Evolutionary conservation across 53 echinoderm and acorn worm genomes (phyloP).

Genomic region (Paracentrotus lividus): DNA sequence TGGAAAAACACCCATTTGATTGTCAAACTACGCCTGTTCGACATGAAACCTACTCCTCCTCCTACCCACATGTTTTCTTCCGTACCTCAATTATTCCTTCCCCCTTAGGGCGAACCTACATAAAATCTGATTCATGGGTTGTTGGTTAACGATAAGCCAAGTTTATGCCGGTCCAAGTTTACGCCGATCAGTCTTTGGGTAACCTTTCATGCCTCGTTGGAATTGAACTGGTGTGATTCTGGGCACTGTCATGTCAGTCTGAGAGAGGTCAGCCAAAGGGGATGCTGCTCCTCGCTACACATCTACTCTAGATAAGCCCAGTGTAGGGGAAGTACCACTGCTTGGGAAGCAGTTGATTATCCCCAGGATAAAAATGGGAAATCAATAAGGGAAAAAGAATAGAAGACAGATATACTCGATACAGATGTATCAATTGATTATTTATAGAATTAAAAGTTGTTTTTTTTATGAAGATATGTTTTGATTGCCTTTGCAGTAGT

Average conservation of each 20-base stretch:
- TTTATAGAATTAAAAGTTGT: too few species aligned
- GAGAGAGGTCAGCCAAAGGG: not conserved
- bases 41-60: not conserved
- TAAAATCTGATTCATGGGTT: constrained; percentile 56
- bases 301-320: constrained; percentile 20
- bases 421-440: too few species aligned
- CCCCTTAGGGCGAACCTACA: constrained; percentile 2
- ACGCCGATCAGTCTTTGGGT: constrained; percentile 1
- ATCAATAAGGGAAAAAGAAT: not conserved
- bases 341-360: not conserved
- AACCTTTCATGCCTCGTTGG: constrained; percentile 60
- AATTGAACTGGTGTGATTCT: constrained; percentile 48
- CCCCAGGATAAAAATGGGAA: not conserved
- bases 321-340: not conserved
- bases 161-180: constrained; percentile 8
- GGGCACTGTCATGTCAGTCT: constrained; percentile 8
- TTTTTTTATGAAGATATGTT: too few species aligned
- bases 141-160: constrained; percentile 54
- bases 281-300: not conserved
- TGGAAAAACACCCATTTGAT: not conserved
- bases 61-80: not conserved
- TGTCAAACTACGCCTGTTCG: not conserved
- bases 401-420: not conserved
- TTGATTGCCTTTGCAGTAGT: too few species aligned
- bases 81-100: constrained; percentile 14